Evolutionary conservation across 2,797 vertebrate genomes (phyloP).

Genomic region (Tapirus indicus): DNA sequence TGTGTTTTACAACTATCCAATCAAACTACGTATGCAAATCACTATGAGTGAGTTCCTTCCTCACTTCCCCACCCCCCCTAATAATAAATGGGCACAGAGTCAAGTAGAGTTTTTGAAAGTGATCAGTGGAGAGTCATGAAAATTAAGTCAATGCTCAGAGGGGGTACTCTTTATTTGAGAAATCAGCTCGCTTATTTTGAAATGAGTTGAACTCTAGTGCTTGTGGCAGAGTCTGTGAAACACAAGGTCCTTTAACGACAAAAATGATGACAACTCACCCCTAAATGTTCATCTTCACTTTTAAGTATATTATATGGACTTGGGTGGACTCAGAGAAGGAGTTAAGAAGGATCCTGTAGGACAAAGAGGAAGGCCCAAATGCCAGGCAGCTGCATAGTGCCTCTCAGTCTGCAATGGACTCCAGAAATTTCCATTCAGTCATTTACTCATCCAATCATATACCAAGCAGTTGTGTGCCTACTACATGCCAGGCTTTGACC

Average conservation of each 20-base stretch:
- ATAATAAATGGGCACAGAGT: background rate
- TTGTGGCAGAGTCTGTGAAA: background rate
- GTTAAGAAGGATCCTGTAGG: background rate
- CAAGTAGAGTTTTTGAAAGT: background rate
- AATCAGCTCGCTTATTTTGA: background rate
- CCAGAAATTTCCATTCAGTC: background rate
- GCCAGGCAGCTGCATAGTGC: background rate
- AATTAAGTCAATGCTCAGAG: background rate
- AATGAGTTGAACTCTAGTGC: background rate
- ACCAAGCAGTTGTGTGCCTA: background rate
- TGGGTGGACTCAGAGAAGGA: background rate
- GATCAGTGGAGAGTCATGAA: background rate
- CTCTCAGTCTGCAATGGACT: background rate
- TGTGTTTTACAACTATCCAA: background rate
- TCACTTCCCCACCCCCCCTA: background rate
- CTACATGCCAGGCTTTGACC: background rate
- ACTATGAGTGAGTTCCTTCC: background rate
- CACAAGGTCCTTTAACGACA: background rate
- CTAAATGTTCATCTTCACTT: background rate
- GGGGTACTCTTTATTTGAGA: background rate
- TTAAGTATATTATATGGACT: background rate
- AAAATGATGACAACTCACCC: background rate
- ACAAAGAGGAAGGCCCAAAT: background rate
- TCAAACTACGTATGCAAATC: background rate
- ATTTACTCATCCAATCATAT: background rate